phyloP scores from a whole-genome alignment of 2,888 invertebrate genomes.

The Atethmia centrago region DNA sequence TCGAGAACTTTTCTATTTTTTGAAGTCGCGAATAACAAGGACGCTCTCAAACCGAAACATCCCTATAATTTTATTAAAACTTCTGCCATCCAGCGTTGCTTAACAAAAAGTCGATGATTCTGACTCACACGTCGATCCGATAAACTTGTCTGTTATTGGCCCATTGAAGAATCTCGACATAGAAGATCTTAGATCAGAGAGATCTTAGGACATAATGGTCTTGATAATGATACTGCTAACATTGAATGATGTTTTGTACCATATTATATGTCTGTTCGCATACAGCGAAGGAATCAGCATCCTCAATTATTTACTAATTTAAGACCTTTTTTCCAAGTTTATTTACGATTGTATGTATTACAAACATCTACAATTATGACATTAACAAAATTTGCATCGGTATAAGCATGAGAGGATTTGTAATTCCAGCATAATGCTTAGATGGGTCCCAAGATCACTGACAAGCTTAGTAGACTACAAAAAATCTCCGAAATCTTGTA shows the following conservation, averaged over 20 bases:
- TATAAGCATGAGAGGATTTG: background rate
- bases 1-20: conserved; percentile 15
- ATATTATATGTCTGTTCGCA: too few species aligned
- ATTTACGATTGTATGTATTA: background rate
- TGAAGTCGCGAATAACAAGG: conserved; percentile 39
- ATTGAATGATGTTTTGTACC: too few species aligned
- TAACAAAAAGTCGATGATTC: conserved; percentile 29
- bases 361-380: background rate
- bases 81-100: conserved; percentile 26
- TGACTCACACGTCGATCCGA: conserved; percentile 18
- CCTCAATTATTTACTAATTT: background rate
- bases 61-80: conserved; percentile 52
- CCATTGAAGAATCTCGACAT: background rate
- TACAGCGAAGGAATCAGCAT: background rate
- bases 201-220: background rate
- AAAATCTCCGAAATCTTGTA: background rate
- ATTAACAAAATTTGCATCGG: background rate
- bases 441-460: background rate
- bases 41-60: conserved; percentile 27
- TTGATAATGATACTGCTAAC: background rate
- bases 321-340: background rate
- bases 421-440: background rate
- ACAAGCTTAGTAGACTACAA: background rate
- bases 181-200: conserved; percentile 8
- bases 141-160: conserved; percentile 37